Base-by-base conservation (phyloP, 2,888 invertebrate genomes). In the Drosophila infuscata region DNA sequence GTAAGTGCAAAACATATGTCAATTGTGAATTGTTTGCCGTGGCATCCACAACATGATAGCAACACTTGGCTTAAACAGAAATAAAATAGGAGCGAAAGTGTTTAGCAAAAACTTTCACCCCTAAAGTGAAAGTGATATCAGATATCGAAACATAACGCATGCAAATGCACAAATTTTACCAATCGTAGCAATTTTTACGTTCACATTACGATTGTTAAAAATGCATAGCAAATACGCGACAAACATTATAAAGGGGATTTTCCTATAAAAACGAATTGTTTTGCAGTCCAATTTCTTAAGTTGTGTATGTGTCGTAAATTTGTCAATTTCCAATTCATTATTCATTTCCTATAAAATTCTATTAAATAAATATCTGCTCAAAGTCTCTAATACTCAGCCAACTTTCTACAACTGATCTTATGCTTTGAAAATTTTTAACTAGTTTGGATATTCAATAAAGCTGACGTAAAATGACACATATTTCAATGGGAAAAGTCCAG, bases 1-100 rank as follows among this genome's bases (percentile, higher is more conserved):
- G 85, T 85, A 85, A 85, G 85, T 84, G 84, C 17, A 38, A n/a
- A 8, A 48, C 7, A 53, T 46, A 57, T 58, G 62, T 32, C 38
- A 57, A 57, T 20, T 64, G 9, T 38, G 36, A 25, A 20, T 54
- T 41, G 33, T 35, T 62, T 38, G 15, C n/a, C 29, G 32, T 33
- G 8, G 32, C 25, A 15, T 5, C 2, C n/a, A 20, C 29, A 20
- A 48, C 33, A 49, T 15, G 25, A 46, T 8, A 46, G 17, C 11
- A 29, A 51, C 25, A 49, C 43, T 57, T 33, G 35, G 12, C 35
- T 46, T 15, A 52, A 71, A 76, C 53, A 51, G 72, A 70, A 85
- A 80, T 46, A 12, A 52, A 71, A 76, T 56, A 51, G 73, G 71
- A 85, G 82, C 80, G 88, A 89, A 88, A 89, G 88, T 84, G 63